phyloP scores from a whole-genome alignment of 2,797 vertebrate species.

The Delichon dasypus region DNA sequence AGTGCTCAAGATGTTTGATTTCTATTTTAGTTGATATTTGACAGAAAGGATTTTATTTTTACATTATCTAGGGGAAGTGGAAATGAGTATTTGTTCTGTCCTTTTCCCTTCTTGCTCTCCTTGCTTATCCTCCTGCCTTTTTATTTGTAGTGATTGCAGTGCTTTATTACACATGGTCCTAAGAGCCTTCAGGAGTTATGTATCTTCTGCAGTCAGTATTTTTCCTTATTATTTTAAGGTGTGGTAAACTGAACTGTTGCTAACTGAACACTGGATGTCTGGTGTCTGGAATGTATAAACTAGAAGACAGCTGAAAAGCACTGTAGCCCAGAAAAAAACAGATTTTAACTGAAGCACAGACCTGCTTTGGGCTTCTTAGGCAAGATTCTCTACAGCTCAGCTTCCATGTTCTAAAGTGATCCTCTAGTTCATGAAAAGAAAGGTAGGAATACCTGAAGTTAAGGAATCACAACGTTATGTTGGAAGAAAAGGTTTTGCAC shows the following conservation, averaged over 20 bases:
- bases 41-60: constrained; percentile 43
- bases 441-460: background rate
- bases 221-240: constrained; percentile 8
- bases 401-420: background rate
- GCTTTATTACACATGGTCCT: background rate
- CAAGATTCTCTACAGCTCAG: background rate
- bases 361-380: background rate
- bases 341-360: background rate
- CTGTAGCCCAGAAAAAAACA: background rate
- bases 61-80: background rate
- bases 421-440: background rate
- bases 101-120: background rate
- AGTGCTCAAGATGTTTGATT: constrained; percentile 23
- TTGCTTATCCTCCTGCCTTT: background rate
- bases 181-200: background rate
- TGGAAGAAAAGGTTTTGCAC: background rate
- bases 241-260: background rate
- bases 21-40: constrained; percentile 40
- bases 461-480: background rate
- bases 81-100: background rate
- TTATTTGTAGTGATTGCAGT: background rate
- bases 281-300: background rate
- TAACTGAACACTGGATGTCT: background rate
- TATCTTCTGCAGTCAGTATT: background rate
- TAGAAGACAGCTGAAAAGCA: background rate